Conservation (phyloP, 64 coral and sea anemone genomes). For the Cladopsammia gracilis region DNA sequence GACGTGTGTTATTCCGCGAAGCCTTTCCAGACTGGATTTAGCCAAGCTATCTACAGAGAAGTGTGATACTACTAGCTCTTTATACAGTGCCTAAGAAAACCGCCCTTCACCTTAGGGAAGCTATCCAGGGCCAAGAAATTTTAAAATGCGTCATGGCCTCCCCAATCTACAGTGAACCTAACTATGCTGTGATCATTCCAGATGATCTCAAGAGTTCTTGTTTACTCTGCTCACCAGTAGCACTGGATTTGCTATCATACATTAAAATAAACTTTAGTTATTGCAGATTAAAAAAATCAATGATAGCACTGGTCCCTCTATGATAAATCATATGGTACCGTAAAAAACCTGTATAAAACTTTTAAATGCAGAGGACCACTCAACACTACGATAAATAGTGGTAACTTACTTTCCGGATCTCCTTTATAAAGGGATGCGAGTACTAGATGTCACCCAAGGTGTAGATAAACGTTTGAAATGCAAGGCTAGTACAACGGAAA, state of each 20-base stretch:
- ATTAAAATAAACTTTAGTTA: background rate
- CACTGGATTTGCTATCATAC: background rate
- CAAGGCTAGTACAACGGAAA: no score
- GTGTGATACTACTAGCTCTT: background rate
- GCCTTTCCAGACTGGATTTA: conserved; percentile 17
- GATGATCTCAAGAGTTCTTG: background rate
- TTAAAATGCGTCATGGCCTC: background rate
- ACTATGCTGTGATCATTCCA: background rate
- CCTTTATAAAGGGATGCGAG: no score
- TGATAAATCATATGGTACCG: no score
- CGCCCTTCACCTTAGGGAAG: background rate
- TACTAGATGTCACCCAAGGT: no score
- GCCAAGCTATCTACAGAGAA: background rate
- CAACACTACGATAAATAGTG: no score
- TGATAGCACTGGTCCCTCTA: background rate
- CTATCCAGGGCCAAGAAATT: background rate
- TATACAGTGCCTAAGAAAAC: background rate
- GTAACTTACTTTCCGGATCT: no score
- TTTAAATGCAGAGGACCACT: no score
- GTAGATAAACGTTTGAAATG: no score
- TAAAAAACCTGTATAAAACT: no score
- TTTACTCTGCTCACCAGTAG: background rate
- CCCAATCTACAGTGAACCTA: background rate
- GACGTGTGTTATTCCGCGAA: background rate
- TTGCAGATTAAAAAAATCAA: background rate